Conservation (phyloP, 1,140 invertebrate genomes). For the Megathymus violae region DNA sequence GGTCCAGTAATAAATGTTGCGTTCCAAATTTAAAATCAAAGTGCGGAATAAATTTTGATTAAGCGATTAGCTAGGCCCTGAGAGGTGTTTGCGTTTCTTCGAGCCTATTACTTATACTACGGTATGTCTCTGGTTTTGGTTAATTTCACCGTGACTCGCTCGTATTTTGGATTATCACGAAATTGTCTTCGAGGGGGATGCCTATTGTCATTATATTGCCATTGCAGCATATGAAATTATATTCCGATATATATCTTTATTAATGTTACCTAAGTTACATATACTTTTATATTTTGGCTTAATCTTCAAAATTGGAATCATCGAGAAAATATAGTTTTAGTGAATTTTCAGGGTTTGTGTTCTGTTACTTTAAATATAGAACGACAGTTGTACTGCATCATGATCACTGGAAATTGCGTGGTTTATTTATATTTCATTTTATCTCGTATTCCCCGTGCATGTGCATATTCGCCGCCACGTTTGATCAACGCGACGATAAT, state of each 20-base stretch:
- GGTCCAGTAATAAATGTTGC: constrained; percentile 81
- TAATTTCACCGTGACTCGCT: constrained; percentile 26
- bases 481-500: constrained; percentile 65
- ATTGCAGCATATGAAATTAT: too few relatives aligned
- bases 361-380: too few relatives aligned
- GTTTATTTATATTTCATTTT: constrained; percentile 25
- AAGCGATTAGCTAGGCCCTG: constrained; percentile 76
- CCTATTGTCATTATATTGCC: constrained; percentile 10
- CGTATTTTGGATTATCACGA: constrained; percentile 5
- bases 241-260: too few relatives aligned
- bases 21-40: constrained; percentile 83
- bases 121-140: constrained; percentile 37
- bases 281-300: too few relatives aligned
- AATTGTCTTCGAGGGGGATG: too few relatives aligned
- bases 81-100: constrained; percentile 74
- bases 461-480: constrained; percentile 62
- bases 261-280: not conserved
- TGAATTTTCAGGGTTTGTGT: too few relatives aligned
- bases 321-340: too few relatives aligned
- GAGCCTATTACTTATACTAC: constrained; percentile 50
- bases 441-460: constrained; percentile 26
- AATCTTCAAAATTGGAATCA: too few relatives aligned
- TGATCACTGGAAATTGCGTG: constrained; percentile 8
- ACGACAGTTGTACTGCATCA: too few relatives aligned
- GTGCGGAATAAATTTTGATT: constrained; percentile 84